These are phyloP conservation scores for Synanceia verrucosa DNA, from an alignment of 2,797 vertebrate species.

Conservation along the genomic window DNA sequence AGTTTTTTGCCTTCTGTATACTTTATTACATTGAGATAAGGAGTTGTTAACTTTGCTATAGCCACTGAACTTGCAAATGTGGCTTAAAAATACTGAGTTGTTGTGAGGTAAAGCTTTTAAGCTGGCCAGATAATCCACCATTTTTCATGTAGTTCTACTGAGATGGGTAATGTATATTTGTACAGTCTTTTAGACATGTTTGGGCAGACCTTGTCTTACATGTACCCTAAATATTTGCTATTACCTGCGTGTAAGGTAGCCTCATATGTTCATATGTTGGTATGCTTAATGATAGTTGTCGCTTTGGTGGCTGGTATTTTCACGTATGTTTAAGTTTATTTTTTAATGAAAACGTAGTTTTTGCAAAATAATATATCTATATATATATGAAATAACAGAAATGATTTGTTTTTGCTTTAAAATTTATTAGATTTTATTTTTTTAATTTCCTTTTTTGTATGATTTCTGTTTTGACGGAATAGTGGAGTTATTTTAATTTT, in stretches of 20 bases:
- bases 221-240: slow-evolving; percentile 91
- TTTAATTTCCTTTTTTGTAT: slow-evolving; percentile 57
- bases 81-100: slow-evolving; percentile 62
- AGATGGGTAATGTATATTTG: slow-evolving; percentile 97
- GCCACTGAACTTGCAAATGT: slow-evolving; percentile 54
- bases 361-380: slow-evolving; percentile 88
- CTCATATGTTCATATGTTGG: slow-evolving; percentile 94
- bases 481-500: slow-evolving; percentile 54
- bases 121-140: slow-evolving; percentile 64
- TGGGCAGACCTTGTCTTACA: slow-evolving; percentile 90
- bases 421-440: slow-evolving; percentile 68
- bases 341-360: slow-evolving; percentile 90
- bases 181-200: slow-evolving; percentile 99
- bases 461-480: slow-evolving; percentile 57
- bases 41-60: slow-evolving; percentile 62
- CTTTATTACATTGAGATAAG: slow-evolving; percentile 67
- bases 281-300: slow-evolving; percentile 92
- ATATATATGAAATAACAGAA: slow-evolving; percentile 89
- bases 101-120: slow-evolving; percentile 68
- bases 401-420: slow-evolving; percentile 83
- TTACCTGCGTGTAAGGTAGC: slow-evolving; percentile 93
- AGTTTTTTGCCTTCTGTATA: slow-evolving; percentile 70
- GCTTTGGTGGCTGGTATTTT: slow-evolving; percentile 90
- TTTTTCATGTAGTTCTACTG: slow-evolving; percentile 91
- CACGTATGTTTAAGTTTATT: slow-evolving; percentile 76